These are phyloP conservation scores for Dermatophagoides farinae DNA, from an alignment of 1,140 invertebrate genomes.

Conservation along the genomic window DNA sequence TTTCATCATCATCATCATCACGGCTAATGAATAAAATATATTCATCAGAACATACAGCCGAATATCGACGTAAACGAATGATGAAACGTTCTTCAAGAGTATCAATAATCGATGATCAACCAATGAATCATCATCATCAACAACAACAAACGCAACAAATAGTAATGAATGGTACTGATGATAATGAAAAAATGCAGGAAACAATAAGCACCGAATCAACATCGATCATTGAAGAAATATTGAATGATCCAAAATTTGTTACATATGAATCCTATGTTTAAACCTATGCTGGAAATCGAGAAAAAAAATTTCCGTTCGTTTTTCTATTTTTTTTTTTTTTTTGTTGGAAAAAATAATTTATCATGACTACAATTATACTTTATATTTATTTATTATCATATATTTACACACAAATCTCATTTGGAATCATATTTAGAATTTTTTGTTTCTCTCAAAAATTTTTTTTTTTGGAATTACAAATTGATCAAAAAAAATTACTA, in stretches of 20 bases:
- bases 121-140: not conserved
- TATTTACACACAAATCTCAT: too few species aligned
- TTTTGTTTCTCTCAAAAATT: too few species aligned
- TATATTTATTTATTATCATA: too few species aligned
- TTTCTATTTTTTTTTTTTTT: not conserved
- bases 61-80: not conserved
- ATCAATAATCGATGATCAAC: not conserved
- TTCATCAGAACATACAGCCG: not conserved
- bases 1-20: not conserved
- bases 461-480: too few species aligned
- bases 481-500: too few species aligned
- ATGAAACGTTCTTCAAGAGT: conserved; percentile 6
- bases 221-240: not conserved
- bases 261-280: conserved; percentile 4
- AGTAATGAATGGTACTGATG: too few species aligned
- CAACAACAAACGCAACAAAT: not conserved
- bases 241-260: not conserved
- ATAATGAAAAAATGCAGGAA: too few species aligned
- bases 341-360: too few species aligned
- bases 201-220: not conserved
- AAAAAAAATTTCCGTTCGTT: too few species aligned
- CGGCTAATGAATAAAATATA: not conserved
- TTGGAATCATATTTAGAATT: too few species aligned
- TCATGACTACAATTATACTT: too few species aligned
- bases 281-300: too few species aligned